phyloP scores from a whole-genome alignment of 2,797 vertebrate species.

The Leptodactylus fallax region DNA sequence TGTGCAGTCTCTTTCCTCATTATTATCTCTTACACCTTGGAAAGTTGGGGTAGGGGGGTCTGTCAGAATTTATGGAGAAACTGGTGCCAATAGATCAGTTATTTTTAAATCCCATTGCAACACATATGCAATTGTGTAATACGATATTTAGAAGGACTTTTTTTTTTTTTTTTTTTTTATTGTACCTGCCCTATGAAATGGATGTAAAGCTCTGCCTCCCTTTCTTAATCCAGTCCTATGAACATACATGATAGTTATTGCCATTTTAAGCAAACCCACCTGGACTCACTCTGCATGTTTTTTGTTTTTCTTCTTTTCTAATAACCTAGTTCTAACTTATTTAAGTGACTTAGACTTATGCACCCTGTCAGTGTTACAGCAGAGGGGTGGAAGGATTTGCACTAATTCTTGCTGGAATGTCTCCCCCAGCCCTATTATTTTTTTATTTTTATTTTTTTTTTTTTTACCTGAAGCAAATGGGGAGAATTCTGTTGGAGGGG shows the following conservation, averaged over 20 bases:
- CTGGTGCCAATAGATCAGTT: conserved; percentile 12
- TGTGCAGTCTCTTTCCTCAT: background rate
- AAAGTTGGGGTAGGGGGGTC: background rate
- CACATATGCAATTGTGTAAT: background rate
- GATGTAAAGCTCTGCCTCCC: background rate
- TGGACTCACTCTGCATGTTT: background rate
- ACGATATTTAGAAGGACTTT: background rate
- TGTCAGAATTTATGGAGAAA: background rate
- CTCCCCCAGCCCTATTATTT: no score
- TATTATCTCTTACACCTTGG: background rate
- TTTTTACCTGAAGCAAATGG: background rate
- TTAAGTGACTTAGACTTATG: background rate
- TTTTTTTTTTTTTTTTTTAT: background rate
- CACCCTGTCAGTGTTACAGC: background rate
- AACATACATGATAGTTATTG: background rate
- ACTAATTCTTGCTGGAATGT: conserved; percentile 21
- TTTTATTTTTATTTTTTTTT: background rate
- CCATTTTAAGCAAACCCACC: background rate
- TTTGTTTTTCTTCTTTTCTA: background rate
- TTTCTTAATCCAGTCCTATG: background rate
- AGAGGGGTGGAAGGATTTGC: background rate
- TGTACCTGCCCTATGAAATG: background rate
- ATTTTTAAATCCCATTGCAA: background rate
- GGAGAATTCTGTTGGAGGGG: background rate
- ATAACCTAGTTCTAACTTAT: background rate